Conservation (phyloP, 2,888 invertebrate species). For the Diplolepis rosae region DNA sequence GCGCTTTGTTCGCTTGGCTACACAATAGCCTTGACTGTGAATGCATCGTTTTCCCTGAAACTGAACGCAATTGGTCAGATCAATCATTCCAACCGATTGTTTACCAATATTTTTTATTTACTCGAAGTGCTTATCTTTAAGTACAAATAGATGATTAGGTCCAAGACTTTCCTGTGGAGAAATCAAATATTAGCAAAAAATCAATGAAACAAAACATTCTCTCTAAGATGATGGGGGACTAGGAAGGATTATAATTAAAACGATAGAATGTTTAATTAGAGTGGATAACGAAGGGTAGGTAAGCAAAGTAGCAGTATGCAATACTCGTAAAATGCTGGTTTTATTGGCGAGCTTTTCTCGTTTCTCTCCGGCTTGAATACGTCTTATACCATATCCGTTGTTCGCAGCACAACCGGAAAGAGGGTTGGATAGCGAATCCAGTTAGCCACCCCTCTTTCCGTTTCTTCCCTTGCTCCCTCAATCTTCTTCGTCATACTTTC, state of each 20-base stretch:
- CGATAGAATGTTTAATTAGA: slow-evolving; percentile 67
- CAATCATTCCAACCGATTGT: slow-evolving; percentile 41
- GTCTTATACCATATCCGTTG: slow-evolving; percentile 47
- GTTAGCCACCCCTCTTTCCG: slow-evolving; percentile 42
- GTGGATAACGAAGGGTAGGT: slow-evolving; percentile 51
- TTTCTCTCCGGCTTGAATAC: slow-evolving; percentile 53
- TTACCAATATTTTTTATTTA: neutral
- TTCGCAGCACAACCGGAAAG: slow-evolving; percentile 47
- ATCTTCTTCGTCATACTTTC: slow-evolving; percentile 34
- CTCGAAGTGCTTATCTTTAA: too few species aligned
- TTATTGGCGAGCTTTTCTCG: slow-evolving; percentile 54
- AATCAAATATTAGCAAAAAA: neutral
- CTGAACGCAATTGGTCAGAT: slow-evolving; percentile 40
- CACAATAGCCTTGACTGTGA: slow-evolving; percentile 47
- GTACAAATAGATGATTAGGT: too few species aligned
- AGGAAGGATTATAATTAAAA: slow-evolving; percentile 61
- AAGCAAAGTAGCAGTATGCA: slow-evolving; percentile 57
- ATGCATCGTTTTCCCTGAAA: slow-evolving; percentile 42
- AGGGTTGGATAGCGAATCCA: slow-evolving; percentile 44
- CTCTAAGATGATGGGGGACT: slow-evolving; percentile 43
- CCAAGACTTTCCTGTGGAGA: neutral
- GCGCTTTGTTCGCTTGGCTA: slow-evolving; percentile 60
- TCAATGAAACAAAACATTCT: slow-evolving; percentile 41
- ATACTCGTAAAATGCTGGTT: slow-evolving; percentile 63
- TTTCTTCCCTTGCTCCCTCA: slow-evolving; percentile 31